These are phyloP conservation scores for Synodontis membranacea DNA, from an alignment of 2,113 vertebrate species.

Conservation along the genomic window DNA sequence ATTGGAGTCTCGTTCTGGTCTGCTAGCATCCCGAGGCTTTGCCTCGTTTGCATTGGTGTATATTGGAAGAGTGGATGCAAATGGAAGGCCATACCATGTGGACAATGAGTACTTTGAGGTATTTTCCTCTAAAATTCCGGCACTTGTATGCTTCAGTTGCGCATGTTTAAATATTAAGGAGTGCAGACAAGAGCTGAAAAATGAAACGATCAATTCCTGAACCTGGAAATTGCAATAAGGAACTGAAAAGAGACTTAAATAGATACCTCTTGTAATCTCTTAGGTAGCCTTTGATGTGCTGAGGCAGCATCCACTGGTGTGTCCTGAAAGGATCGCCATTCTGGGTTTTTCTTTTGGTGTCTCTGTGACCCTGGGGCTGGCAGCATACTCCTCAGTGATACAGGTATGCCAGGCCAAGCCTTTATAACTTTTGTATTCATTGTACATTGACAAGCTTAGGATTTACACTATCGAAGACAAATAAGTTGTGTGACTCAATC, in stretches of 20 bases:
- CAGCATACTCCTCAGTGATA: conserved; percentile 53
- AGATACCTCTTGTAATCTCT: neutral
- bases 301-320: conserved; percentile 57
- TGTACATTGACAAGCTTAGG: neutral
- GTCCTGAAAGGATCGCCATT: conserved; percentile 53
- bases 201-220: neutral
- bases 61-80: conserved; percentile 38
- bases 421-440: conserved; percentile 5
- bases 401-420: conserved; percentile 42
- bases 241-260: neutral
- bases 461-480: neutral
- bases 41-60: conserved; percentile 71
- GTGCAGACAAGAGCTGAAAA: too few species aligned
- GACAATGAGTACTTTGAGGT: conserved; percentile 73
- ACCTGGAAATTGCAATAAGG: neutral
- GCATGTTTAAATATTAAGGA: neutral
- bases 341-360: conserved; percentile 62
- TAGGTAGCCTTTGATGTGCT: conserved; percentile 57
- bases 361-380: conserved; percentile 53
- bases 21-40: conserved; percentile 71
- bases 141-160: neutral
- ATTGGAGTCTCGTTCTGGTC: conserved; percentile 71
- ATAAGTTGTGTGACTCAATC: neutral
- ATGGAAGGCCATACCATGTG: conserved; percentile 50
- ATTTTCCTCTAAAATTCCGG: neutral